A percentile compares a stretch with the other conserved stretches of the same genome.
Evolutionary conservation across 2,888 invertebrate species (phyloP).

Genomic region (Flexamia atlantica): DNA sequence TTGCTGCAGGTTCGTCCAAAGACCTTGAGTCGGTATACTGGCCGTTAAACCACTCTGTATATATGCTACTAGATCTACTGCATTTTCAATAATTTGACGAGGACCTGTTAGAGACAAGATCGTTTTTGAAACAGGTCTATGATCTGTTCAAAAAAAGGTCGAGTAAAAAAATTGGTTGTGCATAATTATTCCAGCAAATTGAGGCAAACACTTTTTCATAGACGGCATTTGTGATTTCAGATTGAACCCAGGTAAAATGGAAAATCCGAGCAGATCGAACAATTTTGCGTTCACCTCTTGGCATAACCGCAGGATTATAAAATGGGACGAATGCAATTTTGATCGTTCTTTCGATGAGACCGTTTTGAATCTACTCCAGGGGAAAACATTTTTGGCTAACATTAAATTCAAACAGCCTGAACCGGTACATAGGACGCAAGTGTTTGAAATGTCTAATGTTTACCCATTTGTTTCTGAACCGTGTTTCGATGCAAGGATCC

Average conservation of each 20-base stretch:
- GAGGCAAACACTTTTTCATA: background rate
- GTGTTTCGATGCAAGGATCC: too few relatives aligned
- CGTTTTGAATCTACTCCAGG: background rate
- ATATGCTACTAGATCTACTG: too few relatives aligned
- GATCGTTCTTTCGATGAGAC: background rate
- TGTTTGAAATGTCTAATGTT: background rate
- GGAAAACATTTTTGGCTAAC: background rate
- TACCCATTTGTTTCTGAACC: too few relatives aligned
- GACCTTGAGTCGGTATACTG: too few relatives aligned
- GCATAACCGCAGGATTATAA: background rate
- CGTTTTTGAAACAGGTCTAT: too few relatives aligned
- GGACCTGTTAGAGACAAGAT: too few relatives aligned
- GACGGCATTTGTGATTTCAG: background rate
- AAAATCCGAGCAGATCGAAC: background rate
- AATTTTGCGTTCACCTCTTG: background rate
- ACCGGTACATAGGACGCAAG: background rate
- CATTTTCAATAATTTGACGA: too few relatives aligned
- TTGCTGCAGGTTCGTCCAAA: too few relatives aligned
- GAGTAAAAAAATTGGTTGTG: background rate
- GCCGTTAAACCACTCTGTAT: too few relatives aligned
- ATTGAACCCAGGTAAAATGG: conserved; percentile 7
- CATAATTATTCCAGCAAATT: background rate
- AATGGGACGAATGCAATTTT: background rate
- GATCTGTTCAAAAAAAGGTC: background rate
- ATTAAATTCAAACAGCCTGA: background rate